phyloP scores from a whole-genome alignment of 2,797 vertebrate genomes.

The Odontamblyopus lacepedii region DNA sequence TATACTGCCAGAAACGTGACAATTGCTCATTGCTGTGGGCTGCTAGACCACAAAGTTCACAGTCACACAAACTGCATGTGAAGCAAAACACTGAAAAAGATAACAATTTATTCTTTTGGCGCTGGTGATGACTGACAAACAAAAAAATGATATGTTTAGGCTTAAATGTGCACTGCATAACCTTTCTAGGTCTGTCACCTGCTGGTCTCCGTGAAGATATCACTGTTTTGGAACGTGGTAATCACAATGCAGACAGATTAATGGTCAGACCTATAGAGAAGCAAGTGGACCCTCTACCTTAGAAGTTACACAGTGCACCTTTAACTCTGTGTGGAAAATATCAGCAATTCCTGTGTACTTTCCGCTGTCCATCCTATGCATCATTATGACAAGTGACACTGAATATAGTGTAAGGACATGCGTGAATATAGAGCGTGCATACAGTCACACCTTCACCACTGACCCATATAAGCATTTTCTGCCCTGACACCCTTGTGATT shows the following conservation, averaged over 20 bases:
- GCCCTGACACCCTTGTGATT: constrained; percentile 51
- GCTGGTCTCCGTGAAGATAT: no score
- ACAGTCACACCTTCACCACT: constrained; percentile 27
- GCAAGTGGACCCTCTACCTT: no score
- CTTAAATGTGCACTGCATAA: not conserved
- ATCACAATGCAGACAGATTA: no score
- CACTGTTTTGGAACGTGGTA: no score
- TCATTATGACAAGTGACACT: constrained; percentile 1
- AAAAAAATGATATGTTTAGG: not conserved
- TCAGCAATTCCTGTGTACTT: not conserved
- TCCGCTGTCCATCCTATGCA: not conserved
- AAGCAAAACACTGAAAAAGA: not conserved
- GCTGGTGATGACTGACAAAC: not conserved
- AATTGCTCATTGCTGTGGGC: not conserved
- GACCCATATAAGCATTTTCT: constrained; percentile 49
- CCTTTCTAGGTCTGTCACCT: no score
- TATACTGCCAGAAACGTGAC: not conserved
- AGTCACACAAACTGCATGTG: not conserved
- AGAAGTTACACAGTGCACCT: no score
- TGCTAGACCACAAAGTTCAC: not conserved
- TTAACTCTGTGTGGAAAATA: not conserved
- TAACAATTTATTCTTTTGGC: not conserved
- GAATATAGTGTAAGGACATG: not conserved
- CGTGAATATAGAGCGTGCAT: not conserved
- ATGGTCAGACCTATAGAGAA: no score